Conservation (phyloP, 2,888 invertebrate genomes). For the Oasisia sp. region DNA sequence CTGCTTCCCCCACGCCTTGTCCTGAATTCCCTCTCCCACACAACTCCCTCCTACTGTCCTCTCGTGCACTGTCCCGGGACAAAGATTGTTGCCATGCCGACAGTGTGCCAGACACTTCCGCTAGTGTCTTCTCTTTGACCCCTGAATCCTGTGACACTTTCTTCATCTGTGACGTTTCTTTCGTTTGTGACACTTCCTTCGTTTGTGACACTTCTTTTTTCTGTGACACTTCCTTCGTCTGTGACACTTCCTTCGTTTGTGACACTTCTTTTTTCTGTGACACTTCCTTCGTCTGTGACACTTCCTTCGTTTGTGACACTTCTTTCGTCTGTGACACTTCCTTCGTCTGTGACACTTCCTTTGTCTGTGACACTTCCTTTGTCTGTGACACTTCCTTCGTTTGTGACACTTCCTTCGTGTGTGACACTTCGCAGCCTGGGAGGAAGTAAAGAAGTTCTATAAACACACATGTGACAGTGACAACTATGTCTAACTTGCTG, state of each 20-base stretch:
- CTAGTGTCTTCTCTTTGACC: not conserved
- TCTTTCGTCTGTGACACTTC: too few relatives aligned
- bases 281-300: not conserved
- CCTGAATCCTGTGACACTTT: not conserved
- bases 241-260: too few relatives aligned
- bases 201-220: not conserved
- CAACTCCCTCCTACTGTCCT: not conserved
- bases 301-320: too few relatives aligned
- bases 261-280: too few relatives aligned
- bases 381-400: not conserved
- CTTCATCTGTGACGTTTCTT: too few relatives aligned
- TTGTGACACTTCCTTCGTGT: not conserved
- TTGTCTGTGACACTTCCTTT: too few relatives aligned
- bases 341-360: not conserved
- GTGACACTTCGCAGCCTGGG: not conserved
- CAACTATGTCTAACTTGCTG: not conserved
- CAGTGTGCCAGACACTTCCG: not conserved
- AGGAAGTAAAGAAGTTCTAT: not conserved
- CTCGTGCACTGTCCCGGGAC: not conserved
- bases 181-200: too few relatives aligned
- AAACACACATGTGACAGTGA: not conserved
- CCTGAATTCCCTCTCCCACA: not conserved
- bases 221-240: too few relatives aligned
- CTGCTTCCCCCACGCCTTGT: not conserved
- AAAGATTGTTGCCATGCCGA: not conserved